Conservation (phyloP, 2,113 vertebrate genomes). For the Macheiramphus alcinus region DNA sequence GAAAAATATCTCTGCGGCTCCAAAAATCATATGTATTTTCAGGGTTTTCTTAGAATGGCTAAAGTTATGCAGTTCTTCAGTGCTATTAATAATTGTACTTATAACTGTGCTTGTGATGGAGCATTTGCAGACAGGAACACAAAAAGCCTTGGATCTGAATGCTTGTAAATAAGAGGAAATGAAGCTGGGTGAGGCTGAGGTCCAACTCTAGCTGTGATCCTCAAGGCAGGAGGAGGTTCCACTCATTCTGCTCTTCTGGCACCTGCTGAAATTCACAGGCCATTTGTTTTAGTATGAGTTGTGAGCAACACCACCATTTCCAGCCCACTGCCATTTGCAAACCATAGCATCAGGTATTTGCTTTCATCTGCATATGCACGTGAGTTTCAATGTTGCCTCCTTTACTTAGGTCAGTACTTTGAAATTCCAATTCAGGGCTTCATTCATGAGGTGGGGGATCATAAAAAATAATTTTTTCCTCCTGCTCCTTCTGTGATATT, state of each 20-base stretch:
- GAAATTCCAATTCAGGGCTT: neutral
- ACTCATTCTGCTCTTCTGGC: neutral
- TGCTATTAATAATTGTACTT: neutral
- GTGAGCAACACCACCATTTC: neutral
- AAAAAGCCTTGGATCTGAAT: neutral
- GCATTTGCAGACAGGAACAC: neutral
- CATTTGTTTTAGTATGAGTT: neutral
- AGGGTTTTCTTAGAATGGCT: neutral
- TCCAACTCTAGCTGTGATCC: neutral
- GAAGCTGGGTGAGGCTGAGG: neutral
- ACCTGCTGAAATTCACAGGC: neutral
- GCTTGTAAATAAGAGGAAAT: conserved; percentile 4
- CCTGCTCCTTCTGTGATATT: neutral
- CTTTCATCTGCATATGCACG: neutral
- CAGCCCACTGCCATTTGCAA: neutral
- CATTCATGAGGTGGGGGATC: neutral
- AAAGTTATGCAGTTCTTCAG: neutral
- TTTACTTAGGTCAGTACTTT: neutral
- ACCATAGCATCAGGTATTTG: neutral
- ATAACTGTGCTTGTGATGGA: neutral
- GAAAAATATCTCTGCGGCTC: neutral
- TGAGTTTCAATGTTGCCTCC: fast-evolving
- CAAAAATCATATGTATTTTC: neutral
- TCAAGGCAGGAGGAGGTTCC: neutral
- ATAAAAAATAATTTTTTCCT: neutral